Base-by-base conservation (phyloP, 2,113 vertebrate species). In the Grus americana region DNA sequence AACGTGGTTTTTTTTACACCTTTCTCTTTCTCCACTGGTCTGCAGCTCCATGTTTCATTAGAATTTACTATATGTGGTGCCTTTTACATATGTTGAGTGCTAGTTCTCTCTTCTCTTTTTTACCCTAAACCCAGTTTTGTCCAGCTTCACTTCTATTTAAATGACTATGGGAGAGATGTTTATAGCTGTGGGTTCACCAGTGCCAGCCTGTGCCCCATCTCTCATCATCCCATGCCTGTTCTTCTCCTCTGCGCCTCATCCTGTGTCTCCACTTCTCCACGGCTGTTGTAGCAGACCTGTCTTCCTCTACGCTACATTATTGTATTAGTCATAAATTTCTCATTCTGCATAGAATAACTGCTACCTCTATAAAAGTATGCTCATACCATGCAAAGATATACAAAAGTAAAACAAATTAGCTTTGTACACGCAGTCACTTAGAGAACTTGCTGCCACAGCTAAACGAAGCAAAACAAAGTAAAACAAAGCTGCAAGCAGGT, bases 361-460 rank as follows among this genome's bases (percentile, higher is more conserved):
- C 29, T 63, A 23, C 44, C 46, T 50, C 61, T 79, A 7, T 54
- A 38, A 59, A 91, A 63, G 4, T 47, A 22, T 36, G 78, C 12
- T 36, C 57, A 21, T 44, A 47, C 17, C 26, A 57, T 11, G 26
- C 44, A 79, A 87, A 92, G 70, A 79, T 40, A 42, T 3, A 46
- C n/a, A 75, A 15, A 78, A 89, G 40, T 67, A 61, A 85, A 93
- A n/a, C 21, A 57, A 70, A 71, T 34, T 9, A 59, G 63, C 32
- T 92, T 88, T 74, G 68, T 27, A 38, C 23, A 59, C 1, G 0
- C 0, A 0, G 12, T 63, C 84, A 57, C 55, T 89, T 49, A 24
- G 10, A 85, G 57, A 79, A 57, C 36, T 72, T 81, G 61, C 44
- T 89, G 55, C 50, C 16, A 12, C 61, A 44, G 79, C 57, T 74